Evolutionary conservation across 2,797 vertebrate species (phyloP).

Genomic region (Anguilla pacifica): DNA sequence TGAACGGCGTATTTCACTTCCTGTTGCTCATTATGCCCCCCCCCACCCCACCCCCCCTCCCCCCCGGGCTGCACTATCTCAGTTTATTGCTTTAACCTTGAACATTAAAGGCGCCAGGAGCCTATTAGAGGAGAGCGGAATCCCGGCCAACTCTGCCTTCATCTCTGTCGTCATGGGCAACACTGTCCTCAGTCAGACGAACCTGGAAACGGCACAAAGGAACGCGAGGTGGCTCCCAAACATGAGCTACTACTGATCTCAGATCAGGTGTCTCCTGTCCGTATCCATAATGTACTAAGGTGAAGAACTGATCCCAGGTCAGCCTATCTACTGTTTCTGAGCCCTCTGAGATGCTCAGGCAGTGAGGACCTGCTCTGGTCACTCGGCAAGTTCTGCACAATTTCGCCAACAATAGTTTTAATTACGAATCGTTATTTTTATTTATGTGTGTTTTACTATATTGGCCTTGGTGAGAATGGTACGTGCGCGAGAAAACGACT

Average conservation of each 20-base stretch:
- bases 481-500: not conserved
- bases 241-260: not conserved
- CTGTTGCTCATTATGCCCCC: slow-evolving; percentile 1
- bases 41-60: not conserved
- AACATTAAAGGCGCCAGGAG: not conserved
- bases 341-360: not conserved
- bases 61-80: not conserved
- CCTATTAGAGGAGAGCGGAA: not conserved
- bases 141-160: not conserved
- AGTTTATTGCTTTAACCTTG: not conserved
- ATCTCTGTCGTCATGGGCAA: not conserved
- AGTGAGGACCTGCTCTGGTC: not conserved
- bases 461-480: not conserved
- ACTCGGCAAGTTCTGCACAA: not conserved
- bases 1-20: not conserved
- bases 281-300: not conserved
- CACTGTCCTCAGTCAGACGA: not conserved
- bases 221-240: not conserved
- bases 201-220: not conserved
- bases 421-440: not conserved
- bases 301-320: not conserved
- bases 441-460: not conserved
- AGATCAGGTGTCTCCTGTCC: not conserved
- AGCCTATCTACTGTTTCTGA: not conserved
- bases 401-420: not conserved